phyloP scores from a whole-genome alignment of 2,113 vertebrate genomes.

The Mungos mungo region DNA sequence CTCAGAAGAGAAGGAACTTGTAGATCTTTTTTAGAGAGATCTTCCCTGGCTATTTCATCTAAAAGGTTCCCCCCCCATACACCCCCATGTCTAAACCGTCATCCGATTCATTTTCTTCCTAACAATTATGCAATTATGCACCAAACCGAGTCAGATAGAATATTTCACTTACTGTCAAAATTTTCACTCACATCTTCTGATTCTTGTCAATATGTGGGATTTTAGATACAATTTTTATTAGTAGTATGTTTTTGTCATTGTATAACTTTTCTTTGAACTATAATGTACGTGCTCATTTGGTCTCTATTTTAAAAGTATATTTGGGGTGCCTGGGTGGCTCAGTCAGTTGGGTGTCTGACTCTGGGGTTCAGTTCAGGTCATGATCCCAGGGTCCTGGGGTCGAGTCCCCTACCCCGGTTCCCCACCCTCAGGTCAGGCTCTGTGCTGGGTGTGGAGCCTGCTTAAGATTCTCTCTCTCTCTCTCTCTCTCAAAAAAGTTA shows the following conservation, averaged over 20 bases:
- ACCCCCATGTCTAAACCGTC: background rate
- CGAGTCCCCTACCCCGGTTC: no score
- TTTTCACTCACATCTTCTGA: background rate
- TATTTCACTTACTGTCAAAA: background rate
- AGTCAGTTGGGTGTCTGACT: no score
- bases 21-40: background rate
- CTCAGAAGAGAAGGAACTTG: background rate
- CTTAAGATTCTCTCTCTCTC: no score
- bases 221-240: background rate
- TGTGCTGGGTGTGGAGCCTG: no score
- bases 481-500: no score
- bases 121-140: background rate
- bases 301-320: background rate
- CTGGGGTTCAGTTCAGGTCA: no score
- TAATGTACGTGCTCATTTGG: background rate
- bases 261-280: background rate
- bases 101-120: background rate
- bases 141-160: background rate
- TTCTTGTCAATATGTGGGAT: background rate
- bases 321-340: no score
- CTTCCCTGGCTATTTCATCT: background rate
- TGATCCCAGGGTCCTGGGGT: no score
- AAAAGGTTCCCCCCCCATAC: no score
- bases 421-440: no score
- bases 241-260: background rate